Evolutionary conservation across 2,888 invertebrate genomes (phyloP).

Genomic region (Drosophila kanekoi): DNA sequence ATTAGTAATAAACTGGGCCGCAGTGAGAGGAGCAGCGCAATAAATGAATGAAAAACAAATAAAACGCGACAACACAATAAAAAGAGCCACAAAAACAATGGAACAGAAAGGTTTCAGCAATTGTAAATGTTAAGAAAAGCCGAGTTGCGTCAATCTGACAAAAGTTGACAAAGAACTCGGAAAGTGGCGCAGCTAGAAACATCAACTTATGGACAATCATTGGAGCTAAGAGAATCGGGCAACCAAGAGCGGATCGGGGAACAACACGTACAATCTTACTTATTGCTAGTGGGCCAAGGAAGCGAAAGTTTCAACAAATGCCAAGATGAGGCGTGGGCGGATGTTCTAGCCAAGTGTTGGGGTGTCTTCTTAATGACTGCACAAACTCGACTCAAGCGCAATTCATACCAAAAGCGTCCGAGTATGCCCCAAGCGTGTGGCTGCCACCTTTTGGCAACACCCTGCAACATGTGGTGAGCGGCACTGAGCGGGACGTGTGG

Average conservation of each 20-base stretch:
- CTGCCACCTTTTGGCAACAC: constrained; percentile 12
- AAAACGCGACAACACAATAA: constrained; percentile 36
- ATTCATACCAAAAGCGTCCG: constrained; percentile 24
- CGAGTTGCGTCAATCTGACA: constrained; percentile 31
- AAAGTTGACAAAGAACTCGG: constrained; percentile 44
- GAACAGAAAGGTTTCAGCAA: constrained; percentile 46
- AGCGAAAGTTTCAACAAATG: constrained; percentile 20
- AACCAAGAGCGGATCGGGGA: constrained; percentile 1
- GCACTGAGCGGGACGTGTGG: no score
- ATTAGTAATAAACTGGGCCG: constrained; percentile 78
- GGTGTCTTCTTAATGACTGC: constrained; percentile 15
- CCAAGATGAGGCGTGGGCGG: neutral
- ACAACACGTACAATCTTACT: constrained; percentile 1
- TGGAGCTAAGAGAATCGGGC: constrained; percentile 7
- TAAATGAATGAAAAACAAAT: constrained; percentile 73
- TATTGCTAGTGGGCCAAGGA: neutral
- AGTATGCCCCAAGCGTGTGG: constrained; percentile 11
- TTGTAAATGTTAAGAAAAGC: constrained; percentile 44
- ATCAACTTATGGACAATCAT: constrained; percentile 17
- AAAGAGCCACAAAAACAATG: constrained; percentile 7
- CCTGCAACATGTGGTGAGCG: neutral
- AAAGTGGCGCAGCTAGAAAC: neutral
- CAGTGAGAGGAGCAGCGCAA: constrained; percentile 52
- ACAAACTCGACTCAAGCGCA: constrained; percentile 17
- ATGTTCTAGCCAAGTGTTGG: constrained; percentile 11